Evolutionary conservation across 1,140 invertebrate genomes (phyloP), one percentile per base, ranked within the genome.

Genomic region (Brachionus calyciflorus): DNA sequence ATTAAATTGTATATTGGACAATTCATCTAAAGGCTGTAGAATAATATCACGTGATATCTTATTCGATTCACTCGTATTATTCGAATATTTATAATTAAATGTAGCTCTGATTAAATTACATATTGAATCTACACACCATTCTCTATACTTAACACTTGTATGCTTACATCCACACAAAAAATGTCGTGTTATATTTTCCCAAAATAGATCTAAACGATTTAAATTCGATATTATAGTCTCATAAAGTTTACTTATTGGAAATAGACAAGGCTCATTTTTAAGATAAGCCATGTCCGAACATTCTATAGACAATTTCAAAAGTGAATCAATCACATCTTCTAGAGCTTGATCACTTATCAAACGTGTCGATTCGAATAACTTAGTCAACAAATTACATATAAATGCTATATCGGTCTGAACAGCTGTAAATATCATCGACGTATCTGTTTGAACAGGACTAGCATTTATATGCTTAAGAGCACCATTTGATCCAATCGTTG

Each of bases 181-280:
- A 87, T 98, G 95, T 83, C 93, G 93, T 0, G 94, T 98, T n/a
- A 99, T 87, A 7, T 94, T 94, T 79, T 91, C 88, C 96, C 96
- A 99, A 53, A 98, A 88, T 5, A 97, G 92, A 83, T 96, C 92
- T 28, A 98, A 92, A 49, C 96, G 87, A 46, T 90, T 88, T 84
- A 99, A 89, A 86, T 98, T 99, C 0, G 96, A 93, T 26, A 98
- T 83, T 7, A 94, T 94, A 6, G 94, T 98, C 87, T 99, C 96
- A 12, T 98, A 86, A 12, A 99, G 86, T 86, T 98, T 98, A 1
- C 95, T 95, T 6, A 98, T 93, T 41, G 95, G 94, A 87, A 98
- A 98, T 55, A 98, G 84, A 0, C 94, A 97, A 24, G 95, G 95
- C 84, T 98, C 95, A 81, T 93, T 88, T 85, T 96, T 97, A 12